These are phyloP conservation scores for Xylota sylvarum DNA, from an alignment of 2,888 invertebrate species.

Conservation along the genomic window DNA sequence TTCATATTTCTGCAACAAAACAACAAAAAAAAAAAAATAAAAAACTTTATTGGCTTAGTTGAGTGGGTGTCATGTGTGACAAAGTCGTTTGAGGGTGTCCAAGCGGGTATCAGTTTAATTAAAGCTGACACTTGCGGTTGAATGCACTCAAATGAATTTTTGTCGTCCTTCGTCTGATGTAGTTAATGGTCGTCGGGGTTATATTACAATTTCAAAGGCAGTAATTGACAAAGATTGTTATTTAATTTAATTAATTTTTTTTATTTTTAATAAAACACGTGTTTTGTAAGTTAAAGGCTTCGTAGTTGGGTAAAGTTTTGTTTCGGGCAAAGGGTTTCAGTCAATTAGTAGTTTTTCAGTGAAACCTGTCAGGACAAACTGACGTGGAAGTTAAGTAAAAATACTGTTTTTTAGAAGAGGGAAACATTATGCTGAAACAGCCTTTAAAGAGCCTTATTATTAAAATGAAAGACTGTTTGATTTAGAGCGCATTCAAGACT, in stretches of 20 bases:
- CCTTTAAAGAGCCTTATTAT: no score
- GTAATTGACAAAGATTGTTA: slow-evolving; percentile 26
- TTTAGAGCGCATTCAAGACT: no score
- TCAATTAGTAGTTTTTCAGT: no score
- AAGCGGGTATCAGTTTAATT: slow-evolving; percentile 49
- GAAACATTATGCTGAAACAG: no score
- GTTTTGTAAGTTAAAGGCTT: not conserved
- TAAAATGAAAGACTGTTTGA: no score
- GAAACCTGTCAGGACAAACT: no score
- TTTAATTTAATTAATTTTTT: slow-evolving; percentile 2
- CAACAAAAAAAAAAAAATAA: slow-evolving; percentile 8
- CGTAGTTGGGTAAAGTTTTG: not conserved
- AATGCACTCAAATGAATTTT: slow-evolving; percentile 34
- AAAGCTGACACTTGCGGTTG: slow-evolving; percentile 59
- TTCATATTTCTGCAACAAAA: slow-evolving; percentile 82
- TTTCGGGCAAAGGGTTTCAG: not conserved
- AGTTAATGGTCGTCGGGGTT: slow-evolving; percentile 36
- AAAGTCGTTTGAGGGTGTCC: slow-evolving; percentile 15
- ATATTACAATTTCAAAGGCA: not conserved
- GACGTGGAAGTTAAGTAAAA: no score
- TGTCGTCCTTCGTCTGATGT: not conserved
- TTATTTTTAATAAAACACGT: slow-evolving; percentile 4
- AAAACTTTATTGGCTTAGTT: slow-evolving; percentile 5
- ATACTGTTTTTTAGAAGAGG: no score
- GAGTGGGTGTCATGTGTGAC: slow-evolving; percentile 6